Conservation (phyloP, 2,888 invertebrate genomes). For the Argyra leucocephala region DNA sequence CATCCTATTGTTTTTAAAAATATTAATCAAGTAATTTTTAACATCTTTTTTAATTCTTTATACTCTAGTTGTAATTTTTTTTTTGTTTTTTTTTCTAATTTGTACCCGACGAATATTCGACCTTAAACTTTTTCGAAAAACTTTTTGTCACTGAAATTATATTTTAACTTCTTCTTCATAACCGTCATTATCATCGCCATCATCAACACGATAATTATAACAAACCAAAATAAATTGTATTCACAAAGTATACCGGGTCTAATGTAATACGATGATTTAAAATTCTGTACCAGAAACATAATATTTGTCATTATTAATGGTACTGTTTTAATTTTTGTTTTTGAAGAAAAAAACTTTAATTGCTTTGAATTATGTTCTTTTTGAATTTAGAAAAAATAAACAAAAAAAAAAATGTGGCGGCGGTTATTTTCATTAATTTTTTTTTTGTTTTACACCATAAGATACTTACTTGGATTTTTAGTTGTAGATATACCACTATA, state of each 20-base stretch:
- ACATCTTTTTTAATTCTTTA: too few relatives aligned
- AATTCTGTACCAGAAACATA: slow-evolving; percentile 9
- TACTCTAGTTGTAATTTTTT: too few relatives aligned
- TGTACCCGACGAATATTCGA: too few relatives aligned
- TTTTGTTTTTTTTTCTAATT: too few relatives aligned
- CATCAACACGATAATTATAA: not conserved
- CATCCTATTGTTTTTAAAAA: too few relatives aligned
- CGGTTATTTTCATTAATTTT: not conserved
- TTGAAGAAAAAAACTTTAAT: slow-evolving; percentile 4
- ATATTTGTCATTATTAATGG: slow-evolving; percentile 11
- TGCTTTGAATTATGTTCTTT: slow-evolving; percentile 8
- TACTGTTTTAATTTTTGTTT: not conserved
- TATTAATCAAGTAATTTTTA: too few relatives aligned
- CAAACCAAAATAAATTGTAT: not conserved
- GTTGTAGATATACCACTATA: not conserved
- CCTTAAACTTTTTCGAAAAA: too few relatives aligned
- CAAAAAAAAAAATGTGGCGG: not conserved
- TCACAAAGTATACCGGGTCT: not conserved
- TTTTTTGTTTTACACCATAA: not conserved
- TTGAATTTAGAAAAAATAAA: not conserved
- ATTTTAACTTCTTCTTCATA: too few relatives aligned
- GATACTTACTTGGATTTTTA: not conserved
- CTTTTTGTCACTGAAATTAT: too few relatives aligned
- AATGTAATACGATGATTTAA: slow-evolving; percentile 8
- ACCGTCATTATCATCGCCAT: not conserved